Evolutionary conservation across 2,797 vertebrate genomes (phyloP), one percentile per base, ranked within the genome.

Genomic region (Enteromius afrohamiltoni): DNA sequence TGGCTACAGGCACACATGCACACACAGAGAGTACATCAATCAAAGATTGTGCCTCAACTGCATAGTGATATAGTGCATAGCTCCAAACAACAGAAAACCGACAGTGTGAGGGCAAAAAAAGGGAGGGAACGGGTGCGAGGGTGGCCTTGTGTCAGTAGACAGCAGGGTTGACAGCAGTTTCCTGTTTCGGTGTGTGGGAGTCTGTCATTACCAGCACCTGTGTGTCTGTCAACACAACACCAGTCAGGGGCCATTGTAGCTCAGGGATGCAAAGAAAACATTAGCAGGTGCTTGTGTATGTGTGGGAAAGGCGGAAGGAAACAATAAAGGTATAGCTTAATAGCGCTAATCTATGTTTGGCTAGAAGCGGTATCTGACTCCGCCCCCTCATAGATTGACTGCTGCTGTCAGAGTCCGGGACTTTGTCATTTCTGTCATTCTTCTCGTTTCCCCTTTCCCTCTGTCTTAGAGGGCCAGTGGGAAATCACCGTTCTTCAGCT

Each of bases 181-280:
- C 67, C 79, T 82, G 82, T 87, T 88, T 88, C 74, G 51, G 74
- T 70, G 77, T 80, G 87, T 83, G 85, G 83, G 75, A 85, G 80
- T 86, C 77, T 86, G 88, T 88, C 84, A 81, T 85, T 87, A 71
- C 80, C 78, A 70, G 77, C 80, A 85, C 83, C 70, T 81, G 83
- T 77, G 77, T 83, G 85, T 87, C 86, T 88, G 82, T 86, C 85
- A 85, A 64, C 45, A 51, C 75, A 80, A 75, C 76, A 79, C 58
- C 85, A 77, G 73, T 80, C 80, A 80, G 80, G 40, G 62, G 85
- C 74, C 82, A 78, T 21, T 71, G 67, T 62, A 53, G 76, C 86
- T 68, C 71, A 84, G 49, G 49, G 73, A 77, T 45, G 81, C 49
- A 85, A 75, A 82, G 79, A 84, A 69, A 83, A 26, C 82, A 84